Evolutionary conservation across 2,797 vertebrate species (phyloP).

Genomic region (Fistularia commersonii): DNA sequence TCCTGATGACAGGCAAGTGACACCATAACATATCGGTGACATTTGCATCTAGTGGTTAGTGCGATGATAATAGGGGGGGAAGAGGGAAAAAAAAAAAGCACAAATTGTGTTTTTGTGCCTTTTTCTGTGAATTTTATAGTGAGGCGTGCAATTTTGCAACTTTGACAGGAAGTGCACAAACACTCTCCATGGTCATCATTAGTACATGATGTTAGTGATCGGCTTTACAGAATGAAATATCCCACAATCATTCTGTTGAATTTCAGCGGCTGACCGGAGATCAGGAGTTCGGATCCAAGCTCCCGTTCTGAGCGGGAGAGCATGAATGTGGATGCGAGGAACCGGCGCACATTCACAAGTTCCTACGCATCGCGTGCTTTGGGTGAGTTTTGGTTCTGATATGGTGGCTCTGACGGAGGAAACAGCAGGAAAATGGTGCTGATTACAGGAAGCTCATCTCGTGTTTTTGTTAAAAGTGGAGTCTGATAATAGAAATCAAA

Average conservation of each 20-base stretch:
- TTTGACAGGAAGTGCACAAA: slow-evolving; percentile 15
- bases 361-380: too few relatives aligned
- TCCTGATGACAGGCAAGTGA: slow-evolving; percentile 48
- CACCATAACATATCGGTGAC: slow-evolving; percentile 35
- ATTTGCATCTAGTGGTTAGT: slow-evolving; percentile 58
- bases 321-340: too few relatives aligned
- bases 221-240: slow-evolving; percentile 6
- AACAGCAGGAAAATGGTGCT: too few relatives aligned
- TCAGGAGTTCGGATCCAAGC: slow-evolving; percentile 6
- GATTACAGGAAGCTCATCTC: too few relatives aligned
- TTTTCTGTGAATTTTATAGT: slow-evolving; percentile 29
- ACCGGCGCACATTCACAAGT: neutral
- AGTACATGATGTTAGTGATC: slow-evolving; percentile 45
- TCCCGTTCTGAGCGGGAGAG: neutral
- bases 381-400: too few relatives aligned
- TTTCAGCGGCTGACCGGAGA: slow-evolving; percentile 19
- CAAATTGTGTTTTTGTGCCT: slow-evolving; percentile 47
- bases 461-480: too few relatives aligned
- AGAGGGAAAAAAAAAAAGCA: slow-evolving; percentile 38
- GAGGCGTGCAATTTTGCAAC: slow-evolving; percentile 40
- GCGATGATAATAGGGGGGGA: slow-evolving; percentile 46
- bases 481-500: too few relatives aligned
- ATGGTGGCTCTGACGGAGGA: too few relatives aligned
- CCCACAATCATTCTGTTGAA: slow-evolving; percentile 14
- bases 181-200: slow-evolving; percentile 20